Base-by-base conservation (phyloP, 1,140 invertebrate genomes). In the Drosophila lowei region DNA sequence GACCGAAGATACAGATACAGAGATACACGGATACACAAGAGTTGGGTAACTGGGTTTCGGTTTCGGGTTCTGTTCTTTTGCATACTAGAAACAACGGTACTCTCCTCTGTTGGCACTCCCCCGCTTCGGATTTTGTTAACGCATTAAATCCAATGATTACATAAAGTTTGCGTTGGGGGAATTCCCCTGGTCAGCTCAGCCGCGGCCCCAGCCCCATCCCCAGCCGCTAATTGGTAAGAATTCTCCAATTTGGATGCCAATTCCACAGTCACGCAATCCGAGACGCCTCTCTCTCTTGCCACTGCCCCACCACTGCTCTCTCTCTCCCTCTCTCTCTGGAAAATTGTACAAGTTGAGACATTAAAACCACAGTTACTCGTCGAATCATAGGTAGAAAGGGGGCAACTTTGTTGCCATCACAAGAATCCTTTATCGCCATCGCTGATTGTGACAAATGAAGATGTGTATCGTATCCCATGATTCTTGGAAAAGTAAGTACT, bases 101-200 rank as follows among this genome's bases (percentile, higher is more conserved):
- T 43, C 34, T 44, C 23, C 48, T 5, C 23, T 25, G 30, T 9
- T 11, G 30, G 2, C 34, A 25, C 48, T 65, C 43, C 50, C 43
- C 49, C 54, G 15, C 55, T 25, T 49, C 11, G 44, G 47, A 81
- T 88, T 81, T 86, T 71, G 78, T 71, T 88, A 72, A 67, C 55
- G 70, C 78, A 86, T 88, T 71, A 88, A 86, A 86, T 77, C 41
- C 74, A 86, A 86, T 78, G 81, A 86, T 80, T 74, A 60, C 74
- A 86, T 86, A 88, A 76, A 75, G 23, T 56, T 55, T 11, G 21
- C 15, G 42, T n/a, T 16, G 6, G 50, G 52, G 49, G 34, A 11
- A 23, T 18, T 18, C 43, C 50, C 23, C 43, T 38, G 34, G 34
- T 38, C 13, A 9, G 11, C 5, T 7, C 43, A 34, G 30, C 9